These are phyloP conservation scores for Nasonia longicornis DNA, from an alignment of 1,140 invertebrate genomes.

Conservation along the genomic window DNA sequence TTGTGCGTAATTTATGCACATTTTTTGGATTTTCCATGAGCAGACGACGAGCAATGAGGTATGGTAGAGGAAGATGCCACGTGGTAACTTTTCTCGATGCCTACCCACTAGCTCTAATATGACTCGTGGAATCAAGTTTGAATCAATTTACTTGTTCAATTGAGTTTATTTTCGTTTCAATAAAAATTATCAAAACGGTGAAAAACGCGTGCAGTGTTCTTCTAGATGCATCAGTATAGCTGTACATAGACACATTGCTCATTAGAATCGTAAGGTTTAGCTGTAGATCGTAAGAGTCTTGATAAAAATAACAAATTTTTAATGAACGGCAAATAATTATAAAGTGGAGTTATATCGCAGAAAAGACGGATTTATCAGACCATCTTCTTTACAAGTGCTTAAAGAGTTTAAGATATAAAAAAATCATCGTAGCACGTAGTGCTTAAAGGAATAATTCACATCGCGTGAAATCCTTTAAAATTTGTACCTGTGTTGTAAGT, in stretches of 20 bases:
- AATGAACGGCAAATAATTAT: constrained; percentile 37
- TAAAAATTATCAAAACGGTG: not conserved
- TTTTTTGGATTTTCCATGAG: not conserved
- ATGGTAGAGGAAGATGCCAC: not conserved
- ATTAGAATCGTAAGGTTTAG: constrained; percentile 43
- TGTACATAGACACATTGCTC: constrained; percentile 30
- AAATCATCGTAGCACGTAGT: constrained; percentile 45
- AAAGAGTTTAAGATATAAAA: constrained; percentile 36
- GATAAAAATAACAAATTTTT: constrained; percentile 36
- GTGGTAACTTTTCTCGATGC: not conserved
- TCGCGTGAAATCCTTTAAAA: constrained; percentile 44
- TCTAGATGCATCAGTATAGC: constrained; percentile 10
- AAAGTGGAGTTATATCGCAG: constrained; percentile 34
- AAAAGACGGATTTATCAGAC: constrained; percentile 32
- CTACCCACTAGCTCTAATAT: not conserved
- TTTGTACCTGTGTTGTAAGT: constrained; percentile 58
- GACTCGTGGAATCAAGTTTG: not conserved
- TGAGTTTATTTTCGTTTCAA: not conserved
- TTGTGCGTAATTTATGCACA: constrained; percentile 33
- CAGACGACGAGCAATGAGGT: constrained; percentile 1
- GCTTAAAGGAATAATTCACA: constrained; percentile 22
- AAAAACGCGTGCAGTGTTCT: constrained; percentile 18
- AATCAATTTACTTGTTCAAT: not conserved
- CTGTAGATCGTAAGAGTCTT: constrained; percentile 34
- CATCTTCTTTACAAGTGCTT: constrained; percentile 43